A percentile compares a stretch with the other conserved stretches of the same genome.
Evolutionary conservation across 2,797 vertebrate species (phyloP).

Genomic region (Gallinago stenura): DNA sequence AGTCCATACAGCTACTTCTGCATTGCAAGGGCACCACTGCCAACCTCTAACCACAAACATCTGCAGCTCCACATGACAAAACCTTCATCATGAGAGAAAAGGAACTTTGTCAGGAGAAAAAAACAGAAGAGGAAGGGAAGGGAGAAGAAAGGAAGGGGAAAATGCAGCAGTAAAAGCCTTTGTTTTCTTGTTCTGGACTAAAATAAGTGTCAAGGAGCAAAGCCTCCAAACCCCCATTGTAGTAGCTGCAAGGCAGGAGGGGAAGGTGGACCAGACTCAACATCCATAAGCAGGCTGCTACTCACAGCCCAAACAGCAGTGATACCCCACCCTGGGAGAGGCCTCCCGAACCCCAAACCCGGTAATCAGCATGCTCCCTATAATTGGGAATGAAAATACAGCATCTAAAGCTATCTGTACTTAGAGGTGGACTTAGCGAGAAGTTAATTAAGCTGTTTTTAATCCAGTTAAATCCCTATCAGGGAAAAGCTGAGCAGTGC

Average conservation of each 20-base stretch:
- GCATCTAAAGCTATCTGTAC: constrained; percentile 14
- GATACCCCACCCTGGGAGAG: neutral
- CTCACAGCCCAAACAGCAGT: neutral
- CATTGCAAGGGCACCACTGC: neutral
- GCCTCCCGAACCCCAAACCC: neutral
- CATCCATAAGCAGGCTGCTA: neutral
- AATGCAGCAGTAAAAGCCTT: neutral
- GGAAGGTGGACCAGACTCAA: neutral
- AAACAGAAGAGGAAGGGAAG: neutral
- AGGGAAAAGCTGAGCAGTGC: neutral
- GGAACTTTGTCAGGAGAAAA: neutral
- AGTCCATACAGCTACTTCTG: neutral
- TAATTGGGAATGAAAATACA: neutral
- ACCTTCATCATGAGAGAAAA: neutral
- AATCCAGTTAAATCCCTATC: neutral
- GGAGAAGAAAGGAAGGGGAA: neutral
- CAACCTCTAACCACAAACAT: neutral
- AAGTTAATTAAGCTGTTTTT: neutral
- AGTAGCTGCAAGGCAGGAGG: neutral
- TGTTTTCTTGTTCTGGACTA: neutral
- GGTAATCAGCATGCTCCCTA: neutral
- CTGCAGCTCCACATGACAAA: neutral
- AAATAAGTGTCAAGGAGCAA: neutral
- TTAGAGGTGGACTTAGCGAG: neutral
- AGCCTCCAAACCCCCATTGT: neutral